Conservation (phyloP, 2,113 vertebrate genomes). For the Bathybates hornii region DNA sequence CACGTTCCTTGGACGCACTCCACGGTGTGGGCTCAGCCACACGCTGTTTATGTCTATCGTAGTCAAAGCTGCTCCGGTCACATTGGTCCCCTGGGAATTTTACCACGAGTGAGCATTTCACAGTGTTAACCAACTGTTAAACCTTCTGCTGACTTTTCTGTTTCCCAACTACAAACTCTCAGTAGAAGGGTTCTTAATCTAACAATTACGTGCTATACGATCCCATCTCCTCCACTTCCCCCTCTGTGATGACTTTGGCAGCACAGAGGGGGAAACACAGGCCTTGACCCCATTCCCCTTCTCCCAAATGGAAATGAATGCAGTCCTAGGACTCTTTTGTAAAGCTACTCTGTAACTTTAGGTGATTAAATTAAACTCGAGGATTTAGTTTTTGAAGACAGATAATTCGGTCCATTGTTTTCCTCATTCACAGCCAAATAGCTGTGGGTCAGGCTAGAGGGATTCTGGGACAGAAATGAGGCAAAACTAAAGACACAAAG, state of each 20-base stretch:
- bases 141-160: neutral
- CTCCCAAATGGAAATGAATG: neutral
- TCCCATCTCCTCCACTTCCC: constrained; percentile 14
- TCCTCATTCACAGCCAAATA: neutral
- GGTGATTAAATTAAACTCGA: neutral
- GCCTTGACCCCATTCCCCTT: neutral
- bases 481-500: neutral
- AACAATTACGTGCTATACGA: constrained; percentile 33
- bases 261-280: constrained; percentile 4
- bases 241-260: constrained; percentile 36
- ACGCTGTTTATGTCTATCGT: constrained; percentile 30
- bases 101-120: constrained; percentile 24
- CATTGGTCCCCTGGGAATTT: constrained; percentile 17
- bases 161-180: neutral
- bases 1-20: neutral
- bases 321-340: neutral
- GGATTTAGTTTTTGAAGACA: neutral
- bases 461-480: constrained; percentile 5
- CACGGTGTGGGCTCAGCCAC: neutral
- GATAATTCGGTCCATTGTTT: neutral
- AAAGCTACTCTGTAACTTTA: constrained; percentile 2
- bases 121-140: constrained; percentile 10
- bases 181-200: constrained; percentile 16
- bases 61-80: constrained; percentile 37
- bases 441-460: neutral